Evolutionary conservation across 2,113 vertebrate species (phyloP), one percentile per base, ranked within the genome.

Genomic region (Laticauda laticaudata): DNA sequence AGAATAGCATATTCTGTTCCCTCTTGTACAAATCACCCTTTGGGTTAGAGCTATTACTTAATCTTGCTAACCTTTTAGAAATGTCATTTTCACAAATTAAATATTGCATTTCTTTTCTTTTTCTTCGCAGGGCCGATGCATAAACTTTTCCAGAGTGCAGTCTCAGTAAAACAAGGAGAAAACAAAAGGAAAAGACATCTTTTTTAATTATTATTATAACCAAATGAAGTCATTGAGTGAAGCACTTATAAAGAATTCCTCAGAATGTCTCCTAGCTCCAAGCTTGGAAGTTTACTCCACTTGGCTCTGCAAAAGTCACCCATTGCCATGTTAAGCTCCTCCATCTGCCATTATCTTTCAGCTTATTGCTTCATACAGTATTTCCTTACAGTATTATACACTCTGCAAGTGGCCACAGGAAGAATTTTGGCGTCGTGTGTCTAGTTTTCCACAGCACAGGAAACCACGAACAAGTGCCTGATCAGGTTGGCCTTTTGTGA

Each of bases 111-210:
- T 61, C 10, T 61, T 29, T 96, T 10, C 3, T 95, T 88, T 81
- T 93, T 91, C 91, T 64, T 48, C 93, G 48, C 96, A 99, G 99
- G 99, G 99, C 55, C 98, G 99, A 2, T 99, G 99, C 94, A 98
- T 99, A 34, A 98, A 99, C 95, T 99, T 99, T 97, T 98, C 93
- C 94, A 97, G 99, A 39, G 98, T 99, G 69, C 97, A 95, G 0
- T 98, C 97, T 92, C 98, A 98, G 91, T 98, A 98, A 96, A 95
- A 92, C 21, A 95, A 89, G 81, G 91, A 88, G 81, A 91, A 3
- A 88, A 24, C 85, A 91, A 1, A 91, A 91, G 88, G 88, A 34
- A 86, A 92, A 95, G 94, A 94, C 57, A 94, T 95, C 95, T 45
- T 43, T 3, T 3, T 75, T 94, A 89, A 51, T 90, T 51, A 12